Percentiles rank a stretch among this genome's conserved stretches.
Evolutionary conservation across 2,888 invertebrate species (phyloP).

Genomic region (Parnassius apollo): DNA sequence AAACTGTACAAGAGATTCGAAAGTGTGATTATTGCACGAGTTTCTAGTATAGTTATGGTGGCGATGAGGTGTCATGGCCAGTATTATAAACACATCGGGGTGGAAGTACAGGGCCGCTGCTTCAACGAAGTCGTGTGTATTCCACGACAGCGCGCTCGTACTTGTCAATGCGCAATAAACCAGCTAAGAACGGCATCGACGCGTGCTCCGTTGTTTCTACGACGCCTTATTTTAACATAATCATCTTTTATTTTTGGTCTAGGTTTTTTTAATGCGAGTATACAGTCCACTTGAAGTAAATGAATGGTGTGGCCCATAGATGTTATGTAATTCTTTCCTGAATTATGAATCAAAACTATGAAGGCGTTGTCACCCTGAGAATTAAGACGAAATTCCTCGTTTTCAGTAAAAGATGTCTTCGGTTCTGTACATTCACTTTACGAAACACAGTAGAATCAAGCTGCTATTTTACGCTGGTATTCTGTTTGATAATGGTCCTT

Average conservation of each 20-base stretch:
- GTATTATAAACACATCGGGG: conserved; percentile 36
- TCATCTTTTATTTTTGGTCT: conserved; percentile 1
- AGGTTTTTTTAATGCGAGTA: too few species aligned
- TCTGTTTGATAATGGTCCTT: too few species aligned
- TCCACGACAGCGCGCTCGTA: conserved; percentile 45
- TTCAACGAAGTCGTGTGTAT: conserved; percentile 68
- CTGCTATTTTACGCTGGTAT: too few species aligned
- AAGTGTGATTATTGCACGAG: conserved; percentile 18
- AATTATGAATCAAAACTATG: too few species aligned
- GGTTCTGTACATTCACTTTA: too few species aligned
- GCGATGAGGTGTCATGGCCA: conserved; percentile 42
- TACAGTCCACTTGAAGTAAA: too few species aligned
- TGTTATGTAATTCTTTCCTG: too few species aligned
- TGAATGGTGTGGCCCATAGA: too few species aligned
- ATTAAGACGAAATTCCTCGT: too few species aligned
- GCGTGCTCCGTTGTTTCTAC: conserved; percentile 14
- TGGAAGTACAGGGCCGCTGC: conserved; percentile 37
- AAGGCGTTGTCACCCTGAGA: too few species aligned
- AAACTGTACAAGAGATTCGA: conserved; percentile 16
- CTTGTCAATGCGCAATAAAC: conserved; percentile 64
- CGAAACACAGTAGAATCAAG: too few species aligned
- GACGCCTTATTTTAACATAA: conserved; percentile 3
- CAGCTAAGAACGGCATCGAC: conserved; percentile 23
- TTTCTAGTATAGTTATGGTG: conserved; percentile 30
- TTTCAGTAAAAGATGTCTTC: too few species aligned